phyloP scores from a whole-genome alignment of 2,113 vertebrate species.

The Silurus meridionalis region DNA sequence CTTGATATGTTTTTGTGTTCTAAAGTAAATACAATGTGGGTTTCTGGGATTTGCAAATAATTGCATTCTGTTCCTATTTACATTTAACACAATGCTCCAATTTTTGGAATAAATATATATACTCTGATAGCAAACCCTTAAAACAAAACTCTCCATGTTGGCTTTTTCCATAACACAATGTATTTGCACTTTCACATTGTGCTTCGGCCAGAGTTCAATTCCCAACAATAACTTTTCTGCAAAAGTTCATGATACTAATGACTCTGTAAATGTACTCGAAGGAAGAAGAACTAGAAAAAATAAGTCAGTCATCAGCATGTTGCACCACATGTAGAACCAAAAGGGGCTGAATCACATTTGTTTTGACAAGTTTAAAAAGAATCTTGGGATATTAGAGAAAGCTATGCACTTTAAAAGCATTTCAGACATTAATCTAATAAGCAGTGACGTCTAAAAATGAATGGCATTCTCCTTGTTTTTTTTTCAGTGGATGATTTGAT shows the following conservation, averaged over 20 bases:
- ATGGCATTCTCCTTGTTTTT: background rate
- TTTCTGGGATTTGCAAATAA: too few species aligned
- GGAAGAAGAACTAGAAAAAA: constrained; percentile 1
- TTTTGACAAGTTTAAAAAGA: background rate
- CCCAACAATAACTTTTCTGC: background rate
- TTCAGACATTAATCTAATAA: background rate
- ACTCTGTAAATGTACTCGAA: too few species aligned
- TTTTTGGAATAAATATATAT: too few species aligned
- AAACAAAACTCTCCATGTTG: background rate
- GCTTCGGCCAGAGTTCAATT: background rate
- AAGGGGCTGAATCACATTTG: constrained; percentile 1
- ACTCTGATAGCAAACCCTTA: background rate
- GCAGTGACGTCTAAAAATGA: background rate
- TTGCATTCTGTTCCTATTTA: too few species aligned
- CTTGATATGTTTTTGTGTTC: too few species aligned
- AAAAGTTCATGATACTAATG: background rate
- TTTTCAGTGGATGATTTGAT: too few species aligned
- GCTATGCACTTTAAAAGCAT: too few species aligned
- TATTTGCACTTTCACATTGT: background rate
- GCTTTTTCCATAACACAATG: background rate
- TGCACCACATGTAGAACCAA: background rate
- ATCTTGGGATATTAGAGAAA: background rate
- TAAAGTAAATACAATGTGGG: too few species aligned
- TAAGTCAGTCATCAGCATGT: background rate
- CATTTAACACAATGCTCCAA: too few species aligned